phyloP scores from a whole-genome alignment of 2,888 invertebrate genomes.

The Andrena dorsata region DNA sequence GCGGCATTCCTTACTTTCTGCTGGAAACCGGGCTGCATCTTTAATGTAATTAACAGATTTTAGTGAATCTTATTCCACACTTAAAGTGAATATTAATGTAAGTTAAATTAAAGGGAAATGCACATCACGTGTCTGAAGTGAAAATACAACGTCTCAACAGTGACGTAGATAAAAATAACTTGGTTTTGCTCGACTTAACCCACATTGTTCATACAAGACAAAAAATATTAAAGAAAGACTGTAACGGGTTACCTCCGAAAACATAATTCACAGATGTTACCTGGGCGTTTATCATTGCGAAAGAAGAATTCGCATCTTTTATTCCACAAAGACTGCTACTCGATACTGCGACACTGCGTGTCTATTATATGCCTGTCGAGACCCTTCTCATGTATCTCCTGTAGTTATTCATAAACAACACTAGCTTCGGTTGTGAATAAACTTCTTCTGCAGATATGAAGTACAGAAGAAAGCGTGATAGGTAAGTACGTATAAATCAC shows the following conservation, averaged over 20 bases:
- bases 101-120: not conserved
- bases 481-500: not conserved
- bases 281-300: constrained; percentile 54
- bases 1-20: not conserved
- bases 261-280: constrained; percentile 56
- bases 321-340: constrained; percentile 35
- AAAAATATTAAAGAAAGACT: constrained; percentile 38
- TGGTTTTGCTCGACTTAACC: constrained; percentile 7
- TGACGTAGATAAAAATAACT: constrained; percentile 7
- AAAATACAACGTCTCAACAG: not conserved
- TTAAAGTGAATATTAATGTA: not conserved
- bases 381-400: constrained; percentile 29
- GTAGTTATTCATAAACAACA: constrained; percentile 31
- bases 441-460: not conserved
- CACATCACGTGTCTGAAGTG: too few species aligned
- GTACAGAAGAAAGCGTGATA: not conserved
- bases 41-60: not conserved
- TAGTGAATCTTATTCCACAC: not conserved
- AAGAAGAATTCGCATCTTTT: constrained; percentile 54
- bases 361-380: constrained; percentile 25
- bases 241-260: constrained; percentile 40
- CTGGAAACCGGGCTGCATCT: not conserved
- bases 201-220: constrained; percentile 20
- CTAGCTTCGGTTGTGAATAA: not conserved
- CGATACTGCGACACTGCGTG: constrained; percentile 13